Percentiles rank a stretch among this genome's conserved stretches.
phyloP scores from a whole-genome alignment of 2,888 invertebrate genomes.

The Acrobasis consociella region DNA sequence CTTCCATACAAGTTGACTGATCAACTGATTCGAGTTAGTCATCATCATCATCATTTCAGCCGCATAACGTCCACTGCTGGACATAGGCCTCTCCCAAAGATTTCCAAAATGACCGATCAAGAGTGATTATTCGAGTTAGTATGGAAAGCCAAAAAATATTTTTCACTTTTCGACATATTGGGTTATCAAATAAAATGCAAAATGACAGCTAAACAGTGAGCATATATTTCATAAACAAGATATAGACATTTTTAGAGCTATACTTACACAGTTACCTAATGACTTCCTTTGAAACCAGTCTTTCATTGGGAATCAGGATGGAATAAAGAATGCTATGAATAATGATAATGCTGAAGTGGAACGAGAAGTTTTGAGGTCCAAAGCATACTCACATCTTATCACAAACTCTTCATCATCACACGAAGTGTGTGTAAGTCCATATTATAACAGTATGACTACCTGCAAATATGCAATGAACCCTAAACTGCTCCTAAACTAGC shows the following conservation, averaged over 20 bases:
- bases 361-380: not conserved
- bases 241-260: conserved; percentile 26
- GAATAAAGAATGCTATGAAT: conserved; percentile 13
- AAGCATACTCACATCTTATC: not conserved
- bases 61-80: too few relatives aligned
- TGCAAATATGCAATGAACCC: not conserved
- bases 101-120: too few relatives aligned
- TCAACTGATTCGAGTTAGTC: too few relatives aligned
- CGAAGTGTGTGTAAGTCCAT: too few relatives aligned
- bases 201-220: conserved; percentile 64
- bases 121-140: too few relatives aligned
- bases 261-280: conserved; percentile 27
- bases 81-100: too few relatives aligned
- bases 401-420: too few relatives aligned
- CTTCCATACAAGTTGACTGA: too few relatives aligned
- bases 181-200: conserved; percentile 42
- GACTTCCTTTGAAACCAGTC: conserved; percentile 36
- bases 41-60: too few relatives aligned
- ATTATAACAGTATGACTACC: too few relatives aligned
- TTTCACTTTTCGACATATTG: too few relatives aligned
- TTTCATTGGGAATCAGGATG: conserved; percentile 32
- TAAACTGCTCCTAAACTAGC: not conserved
- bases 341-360: not conserved
- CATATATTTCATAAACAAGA: conserved; percentile 58
- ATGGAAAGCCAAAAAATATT: too few relatives aligned